These are phyloP conservation scores for western clawed frog (Xenopus tropicalis) DNA, from an alignment of 2,113 vertebrate genomes.

Conservation along the genomic window DNA sequence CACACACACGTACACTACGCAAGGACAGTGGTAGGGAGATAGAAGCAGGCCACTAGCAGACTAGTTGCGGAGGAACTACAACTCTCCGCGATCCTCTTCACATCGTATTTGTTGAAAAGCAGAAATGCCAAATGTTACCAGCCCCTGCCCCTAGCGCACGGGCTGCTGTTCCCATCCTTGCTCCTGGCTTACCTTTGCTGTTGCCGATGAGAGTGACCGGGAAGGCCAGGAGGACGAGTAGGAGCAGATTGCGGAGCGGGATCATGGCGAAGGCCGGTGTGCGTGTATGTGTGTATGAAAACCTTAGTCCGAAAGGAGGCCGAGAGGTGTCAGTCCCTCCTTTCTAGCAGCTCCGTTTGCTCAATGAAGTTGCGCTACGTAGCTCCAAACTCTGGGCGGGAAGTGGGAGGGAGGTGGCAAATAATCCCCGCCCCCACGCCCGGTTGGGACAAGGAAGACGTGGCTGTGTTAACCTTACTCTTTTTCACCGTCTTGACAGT, in stretches of 20 bases:
- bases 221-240: constrained; percentile 29
- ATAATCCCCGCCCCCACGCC: background rate
- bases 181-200: background rate
- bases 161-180: too few relatives aligned
- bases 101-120: too few relatives aligned
- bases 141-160: too few relatives aligned
- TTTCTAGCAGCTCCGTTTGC: constrained; percentile 4
- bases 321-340: background rate
- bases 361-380: constrained; percentile 38
- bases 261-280: constrained; percentile 13
- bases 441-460: background rate
- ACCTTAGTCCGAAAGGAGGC: background rate
- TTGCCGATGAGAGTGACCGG: constrained; percentile 23
- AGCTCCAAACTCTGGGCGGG: constrained; percentile 6
- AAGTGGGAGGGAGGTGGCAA: background rate
- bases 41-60: too few relatives aligned
- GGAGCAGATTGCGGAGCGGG: constrained; percentile 15
- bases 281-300: background rate
- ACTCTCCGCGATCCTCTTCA: too few relatives aligned
- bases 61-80: too few relatives aligned
- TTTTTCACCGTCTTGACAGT: background rate
- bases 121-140: too few relatives aligned
- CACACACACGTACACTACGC: too few relatives aligned
- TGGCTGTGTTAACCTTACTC: background rate
- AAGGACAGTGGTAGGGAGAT: too few relatives aligned